phyloP scores from a whole-genome alignment of 1,140 invertebrate genomes.

The Batillaria attramentaria region DNA sequence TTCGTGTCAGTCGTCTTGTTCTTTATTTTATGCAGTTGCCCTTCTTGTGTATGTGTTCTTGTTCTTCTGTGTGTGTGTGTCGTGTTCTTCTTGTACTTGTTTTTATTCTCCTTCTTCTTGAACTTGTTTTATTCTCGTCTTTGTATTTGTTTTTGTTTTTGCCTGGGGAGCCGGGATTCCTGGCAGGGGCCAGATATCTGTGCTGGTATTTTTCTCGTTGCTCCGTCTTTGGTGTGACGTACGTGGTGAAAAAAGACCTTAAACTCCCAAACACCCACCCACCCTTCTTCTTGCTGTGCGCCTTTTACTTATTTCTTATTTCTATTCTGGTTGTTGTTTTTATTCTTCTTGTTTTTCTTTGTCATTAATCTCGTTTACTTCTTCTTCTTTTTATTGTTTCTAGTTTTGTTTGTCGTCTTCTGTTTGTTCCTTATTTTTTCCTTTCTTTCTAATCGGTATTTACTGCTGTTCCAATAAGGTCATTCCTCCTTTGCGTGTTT shows the following conservation, averaged over 20 bases:
- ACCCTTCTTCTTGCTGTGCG: background rate
- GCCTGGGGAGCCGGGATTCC: too few relatives aligned
- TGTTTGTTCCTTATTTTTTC: too few relatives aligned
- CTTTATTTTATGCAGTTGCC: background rate
- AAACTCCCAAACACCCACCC: background rate
- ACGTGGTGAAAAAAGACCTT: too few relatives aligned
- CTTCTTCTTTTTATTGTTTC: too few relatives aligned
- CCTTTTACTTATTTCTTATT: background rate
- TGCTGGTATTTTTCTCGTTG: background rate
- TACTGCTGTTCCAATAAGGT: too few relatives aligned
- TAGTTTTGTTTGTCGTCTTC: too few relatives aligned
- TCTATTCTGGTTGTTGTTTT: background rate
- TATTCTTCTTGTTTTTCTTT: too few relatives aligned
- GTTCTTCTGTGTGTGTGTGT: constrained; percentile 1
- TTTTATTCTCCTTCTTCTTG: background rate
- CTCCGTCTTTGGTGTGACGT: too few relatives aligned
- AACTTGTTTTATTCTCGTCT: background rate
- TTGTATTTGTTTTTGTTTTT: background rate
- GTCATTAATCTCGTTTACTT: too few relatives aligned
- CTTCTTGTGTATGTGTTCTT: constrained; percentile 6
- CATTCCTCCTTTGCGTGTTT: too few relatives aligned
- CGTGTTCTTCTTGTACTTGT: too few relatives aligned
- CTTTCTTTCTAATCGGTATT: too few relatives aligned
- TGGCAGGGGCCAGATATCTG: background rate
- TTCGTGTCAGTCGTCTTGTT: background rate